A percentile compares a stretch with the other conserved stretches of the same genome.
phyloP scores from a whole-genome alignment of 2,113 vertebrate genomes.

The Taxidea taxus region DNA sequence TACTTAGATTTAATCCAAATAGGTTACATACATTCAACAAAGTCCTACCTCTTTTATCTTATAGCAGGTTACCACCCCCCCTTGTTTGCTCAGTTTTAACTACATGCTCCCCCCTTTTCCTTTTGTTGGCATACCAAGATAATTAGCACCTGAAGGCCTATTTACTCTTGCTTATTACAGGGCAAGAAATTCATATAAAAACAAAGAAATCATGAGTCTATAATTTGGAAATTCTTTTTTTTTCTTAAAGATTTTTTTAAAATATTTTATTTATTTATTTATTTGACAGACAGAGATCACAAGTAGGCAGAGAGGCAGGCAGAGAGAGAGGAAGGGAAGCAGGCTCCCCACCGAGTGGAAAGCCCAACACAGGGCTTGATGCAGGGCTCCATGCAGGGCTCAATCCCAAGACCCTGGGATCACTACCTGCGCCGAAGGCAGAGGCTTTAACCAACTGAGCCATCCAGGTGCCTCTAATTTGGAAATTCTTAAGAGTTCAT shows the following conservation, averaged over 20 bases:
- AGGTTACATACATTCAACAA: background rate
- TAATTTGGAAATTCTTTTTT: background rate
- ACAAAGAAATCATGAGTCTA: conserved; percentile 2
- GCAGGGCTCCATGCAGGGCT: too few species aligned
- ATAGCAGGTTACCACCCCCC: background rate
- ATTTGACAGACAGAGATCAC: too few species aligned
- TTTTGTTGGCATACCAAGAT: background rate
- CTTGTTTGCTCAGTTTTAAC: background rate
- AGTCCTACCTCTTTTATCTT: background rate
- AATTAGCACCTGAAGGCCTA: background rate
- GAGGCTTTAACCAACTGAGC: too few species aligned
- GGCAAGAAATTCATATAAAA: background rate
- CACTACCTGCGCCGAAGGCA: too few species aligned
- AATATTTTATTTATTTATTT: too few species aligned
- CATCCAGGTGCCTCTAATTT: too few species aligned
- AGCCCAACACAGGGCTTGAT: too few species aligned
- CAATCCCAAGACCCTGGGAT: too few species aligned
- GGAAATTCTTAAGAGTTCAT: background rate
- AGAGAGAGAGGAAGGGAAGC: too few species aligned
- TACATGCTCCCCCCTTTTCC: background rate
- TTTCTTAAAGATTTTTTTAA: too few species aligned
- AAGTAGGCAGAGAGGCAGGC: too few species aligned
- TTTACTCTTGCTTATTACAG: background rate
- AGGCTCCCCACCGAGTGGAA: too few species aligned
- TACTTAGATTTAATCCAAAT: background rate